Base-by-base conservation (phyloP, 2,888 invertebrate genomes). In the Atrina japonica region DNA sequence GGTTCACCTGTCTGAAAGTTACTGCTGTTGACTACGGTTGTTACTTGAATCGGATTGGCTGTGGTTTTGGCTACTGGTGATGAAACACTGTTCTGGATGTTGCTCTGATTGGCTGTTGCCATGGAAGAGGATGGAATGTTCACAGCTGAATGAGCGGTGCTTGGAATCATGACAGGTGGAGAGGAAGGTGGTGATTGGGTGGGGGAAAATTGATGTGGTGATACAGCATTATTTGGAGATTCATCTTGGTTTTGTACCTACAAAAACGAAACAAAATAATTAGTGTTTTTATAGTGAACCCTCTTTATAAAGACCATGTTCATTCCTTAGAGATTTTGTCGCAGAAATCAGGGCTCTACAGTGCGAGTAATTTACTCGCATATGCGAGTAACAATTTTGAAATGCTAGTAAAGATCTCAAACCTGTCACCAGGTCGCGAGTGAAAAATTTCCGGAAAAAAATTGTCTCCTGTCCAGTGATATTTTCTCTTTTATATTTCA, bases 161-260 rank as follows among this genome's bases (percentile, higher is more conserved):
- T 61, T 52, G 53, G 30, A 14, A 43, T 30, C 21, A 50, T 66
- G 70, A 66, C 59, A 70, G 70, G 67, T 52, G 78, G 81, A 66
- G 82, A 77, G 40, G 80, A 75, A 18, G 83, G 77, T 18, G 83
- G 80, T 43, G 84, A 80, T 63, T 78, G 74, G 56, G 70, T 53
- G 21, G 78, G 70, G n/a, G 76, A 68, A 18, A 70, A 69, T 56
- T 63, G 65, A 56, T 67, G 68, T 50, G 71, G 73, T n/a, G 68
- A 70, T 56, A 45, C 72, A 30, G 70, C 40, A 63, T 66, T 61
- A 47, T 66, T 63, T 55, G 69, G 66, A 52, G 76, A 67, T 27
- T 71, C 71, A 23, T 71, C 66, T 63, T 63, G 49, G 21, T 56
- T 56, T 23, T 40, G 14, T 56, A 40, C 35, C 56, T 59, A 27